Evolutionary conservation across 2,888 invertebrate species (phyloP), one percentile per base, ranked within the genome.

Genomic region (Sacculina carcini): DNA sequence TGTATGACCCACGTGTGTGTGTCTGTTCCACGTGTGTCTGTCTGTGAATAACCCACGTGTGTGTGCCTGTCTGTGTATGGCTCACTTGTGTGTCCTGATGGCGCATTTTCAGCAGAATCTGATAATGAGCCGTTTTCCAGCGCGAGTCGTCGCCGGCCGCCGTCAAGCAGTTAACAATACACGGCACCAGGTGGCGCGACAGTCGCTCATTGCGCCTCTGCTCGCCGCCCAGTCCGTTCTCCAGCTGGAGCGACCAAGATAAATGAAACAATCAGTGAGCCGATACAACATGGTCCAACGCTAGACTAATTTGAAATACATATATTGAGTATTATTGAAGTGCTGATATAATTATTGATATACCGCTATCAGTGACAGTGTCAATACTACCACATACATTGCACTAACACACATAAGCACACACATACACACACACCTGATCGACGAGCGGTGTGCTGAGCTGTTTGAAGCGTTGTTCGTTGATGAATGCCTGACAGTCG

Each of bases 101-200:
- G 54, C 86, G 73, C 0, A 86, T 83, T 68, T 92, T 92, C 56
- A 89, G 69, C 51, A 90, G 66, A 56, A 89, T 75, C 63, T 89
- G 84, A 64, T 89, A 86, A 63, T 89, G 86, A 55, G 92, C 67
- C 58, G 82, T 75, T 62, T 89, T 89, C 80, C 89, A 89, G 28
- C 84, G 65, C 0, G 82, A 75, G 63, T 90, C 87, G 61, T 86
- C 87, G 2, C 77, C 78, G 2, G 78, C 76, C 0, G 82, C 79
- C 12, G 79, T 76, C 0, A 83, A 80, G 60, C 92, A 76, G 60
- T 84, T 78, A 1, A 80, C 76, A 53, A 90, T 71, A 61, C 84
- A 83, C 0, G 79, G 78, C n/a, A 76, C 76, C 31, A 90, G 66
- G 23, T 76, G 64, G 46, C 72, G 67, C 49, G 64, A 64, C 0